Percentiles rank a stretch among this genome's conserved stretches.
Evolutionary conservation across 2,113 vertebrate species (phyloP).

Genomic region (Muscicapa adusta): DNA sequence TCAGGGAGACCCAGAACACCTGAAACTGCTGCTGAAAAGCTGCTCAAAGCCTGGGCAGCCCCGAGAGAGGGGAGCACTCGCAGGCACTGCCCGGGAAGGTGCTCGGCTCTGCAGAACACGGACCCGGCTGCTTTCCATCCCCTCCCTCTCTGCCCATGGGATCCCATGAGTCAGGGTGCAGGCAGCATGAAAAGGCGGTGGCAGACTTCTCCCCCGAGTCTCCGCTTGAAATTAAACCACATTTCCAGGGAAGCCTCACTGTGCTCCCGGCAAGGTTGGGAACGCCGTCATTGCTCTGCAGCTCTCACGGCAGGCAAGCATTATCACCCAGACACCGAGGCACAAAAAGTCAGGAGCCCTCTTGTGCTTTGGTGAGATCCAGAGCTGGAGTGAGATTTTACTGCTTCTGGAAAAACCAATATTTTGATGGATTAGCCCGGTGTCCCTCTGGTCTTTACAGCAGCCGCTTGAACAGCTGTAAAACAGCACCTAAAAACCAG

Average conservation of each 20-base stretch:
- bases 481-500: background rate
- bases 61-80: background rate
- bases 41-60: background rate
- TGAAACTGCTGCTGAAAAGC: no score
- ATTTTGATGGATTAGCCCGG: background rate
- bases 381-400: background rate
- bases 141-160: background rate
- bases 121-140: background rate
- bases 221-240: background rate
- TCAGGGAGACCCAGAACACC: background rate
- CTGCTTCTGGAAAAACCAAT: background rate
- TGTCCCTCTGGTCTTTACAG: background rate
- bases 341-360: background rate
- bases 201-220: background rate
- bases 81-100: background rate
- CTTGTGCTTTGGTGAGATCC: background rate
- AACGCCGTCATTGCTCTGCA: background rate
- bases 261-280: background rate
- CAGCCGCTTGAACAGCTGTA: background rate
- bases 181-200: conserved; percentile 3
- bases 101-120: background rate
- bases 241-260: background rate
- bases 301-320: background rate
- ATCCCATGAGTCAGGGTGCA: background rate
- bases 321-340: background rate